phyloP scores from a whole-genome alignment of 2,888 invertebrate species.

The Tachina grossa region DNA sequence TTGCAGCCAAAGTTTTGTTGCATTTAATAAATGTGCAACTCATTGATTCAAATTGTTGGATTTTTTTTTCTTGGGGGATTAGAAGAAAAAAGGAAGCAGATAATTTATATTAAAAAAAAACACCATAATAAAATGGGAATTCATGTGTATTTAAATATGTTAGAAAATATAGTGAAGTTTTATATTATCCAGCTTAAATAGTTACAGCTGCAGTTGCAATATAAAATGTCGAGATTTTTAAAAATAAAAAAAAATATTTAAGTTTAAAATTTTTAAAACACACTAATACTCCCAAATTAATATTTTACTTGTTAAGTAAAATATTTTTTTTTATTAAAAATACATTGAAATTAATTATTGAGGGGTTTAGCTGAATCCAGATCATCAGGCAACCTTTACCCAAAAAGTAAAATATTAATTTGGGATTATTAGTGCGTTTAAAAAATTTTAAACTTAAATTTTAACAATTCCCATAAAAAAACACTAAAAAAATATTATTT shows the following conservation, averaged over 20 bases:
- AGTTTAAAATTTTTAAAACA: too few species aligned
- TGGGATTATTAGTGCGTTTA: too few species aligned
- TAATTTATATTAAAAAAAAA: background rate
- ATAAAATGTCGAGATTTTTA: background rate
- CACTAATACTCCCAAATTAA: too few species aligned
- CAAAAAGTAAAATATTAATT: too few species aligned
- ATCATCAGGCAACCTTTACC: too few species aligned
- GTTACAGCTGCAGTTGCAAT: background rate
- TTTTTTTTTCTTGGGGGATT: slow-evolving; percentile 12
- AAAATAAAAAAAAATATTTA: too few species aligned
- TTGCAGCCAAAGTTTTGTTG: slow-evolving; percentile 41
- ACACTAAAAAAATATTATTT: background rate
- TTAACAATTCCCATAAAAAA: too few species aligned
- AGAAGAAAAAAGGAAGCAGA: background rate
- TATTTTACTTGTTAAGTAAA: too few species aligned
- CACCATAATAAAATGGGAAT: background rate
- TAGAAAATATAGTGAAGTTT: background rate
- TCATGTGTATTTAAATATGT: background rate
- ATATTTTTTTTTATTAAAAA: too few species aligned
- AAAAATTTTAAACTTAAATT: too few species aligned
- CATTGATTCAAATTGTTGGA: slow-evolving; percentile 72
- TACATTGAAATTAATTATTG: too few species aligned
- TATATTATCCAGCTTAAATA: background rate
- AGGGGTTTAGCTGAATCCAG: too few species aligned
- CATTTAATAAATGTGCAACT: slow-evolving; percentile 70